Base-by-base conservation (phyloP, 2,113 vertebrate genomes). In the Loxodonta africana region DNA sequence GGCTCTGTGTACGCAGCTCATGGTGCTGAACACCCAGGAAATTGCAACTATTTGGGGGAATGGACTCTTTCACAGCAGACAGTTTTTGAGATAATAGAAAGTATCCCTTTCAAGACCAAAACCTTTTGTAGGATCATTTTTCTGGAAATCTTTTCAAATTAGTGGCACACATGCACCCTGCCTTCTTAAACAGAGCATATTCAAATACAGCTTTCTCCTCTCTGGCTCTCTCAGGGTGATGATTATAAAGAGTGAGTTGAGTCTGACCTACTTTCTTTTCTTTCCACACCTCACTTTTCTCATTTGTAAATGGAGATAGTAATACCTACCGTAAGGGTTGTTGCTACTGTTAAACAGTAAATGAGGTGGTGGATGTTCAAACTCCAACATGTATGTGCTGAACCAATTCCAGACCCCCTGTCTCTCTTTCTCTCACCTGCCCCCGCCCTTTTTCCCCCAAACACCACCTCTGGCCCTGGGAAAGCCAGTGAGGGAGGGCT, bases 381-480 rank as follows among this genome's bases (percentile, higher is more conserved):
- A 8, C 51, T 15, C 41, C 65, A 23, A 44, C 12, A 21, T 0
- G 30, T 5, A 0, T 6, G 44, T 14, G 26, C 14, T 8, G 9
- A 67, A 21, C 60, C 8, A 26, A 77, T 1, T 26, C 46, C 0
- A 28, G 28, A 37, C 11, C n/a, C 73, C 8, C 73, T 8, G 0
- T 23, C 33, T 41, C 67, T 78, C 76, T 15, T 30, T 44, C 37
- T 5, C 46, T 8, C 0, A 51, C 41, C 67, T 46, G 44, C 14
- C 6, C 10, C 11, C 10, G 0, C 37, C 25, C 7, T 23, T 12
- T 3, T 3, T 30, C 11, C 51, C 57, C 69, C 10, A 21, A 77
- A 23, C 10, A 18, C 20, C 53, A 4, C 9, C 23, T 30, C 60
- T 9, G 8, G 53, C 21, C 8, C 6, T 48, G 14, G 6, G 76